These are phyloP conservation scores for Chelonoidis abingdonii DNA, from an alignment of 2,113 vertebrate genomes.

Conservation along the genomic window DNA sequence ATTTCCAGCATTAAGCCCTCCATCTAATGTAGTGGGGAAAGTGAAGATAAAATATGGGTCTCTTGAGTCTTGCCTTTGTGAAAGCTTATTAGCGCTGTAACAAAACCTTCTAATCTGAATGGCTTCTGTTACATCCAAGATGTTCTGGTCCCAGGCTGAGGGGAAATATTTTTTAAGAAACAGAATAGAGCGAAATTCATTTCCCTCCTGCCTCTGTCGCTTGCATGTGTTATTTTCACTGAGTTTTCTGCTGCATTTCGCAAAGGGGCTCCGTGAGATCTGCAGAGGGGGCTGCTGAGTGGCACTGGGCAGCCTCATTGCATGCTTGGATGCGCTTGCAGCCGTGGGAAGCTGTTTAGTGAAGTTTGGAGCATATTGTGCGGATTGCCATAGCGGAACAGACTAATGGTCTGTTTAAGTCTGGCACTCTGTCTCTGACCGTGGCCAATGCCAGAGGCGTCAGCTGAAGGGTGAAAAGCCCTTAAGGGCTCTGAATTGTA, in stretches of 20 bases:
- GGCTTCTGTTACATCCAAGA: conserved; percentile 71
- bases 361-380: conserved; percentile 33
- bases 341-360: conserved; percentile 34
- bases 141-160: conserved; percentile 53
- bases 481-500: not conserved
- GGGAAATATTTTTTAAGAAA: conserved; percentile 3
- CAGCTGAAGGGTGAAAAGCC: conserved; percentile 35
- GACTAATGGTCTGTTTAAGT: conserved; percentile 11
- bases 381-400: not conserved
- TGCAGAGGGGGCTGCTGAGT: conserved; percentile 31
- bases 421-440: not conserved
- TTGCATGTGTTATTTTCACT: conserved; percentile 13
- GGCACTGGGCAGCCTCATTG: conserved; percentile 28
- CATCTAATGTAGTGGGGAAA: conserved; percentile 77
- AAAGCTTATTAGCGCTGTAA: conserved; percentile 80
- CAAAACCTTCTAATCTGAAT: conserved; percentile 77
- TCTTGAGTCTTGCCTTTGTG: conserved; percentile 73
- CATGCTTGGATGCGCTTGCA: conserved; percentile 7
- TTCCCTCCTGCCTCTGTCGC: not conserved
- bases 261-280: not conserved
- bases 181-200: not conserved
- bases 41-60: conserved; percentile 79
- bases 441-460: not conserved
- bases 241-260: conserved; percentile 14
- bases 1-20: conserved; percentile 77